A percentile compares a stretch with the other conserved stretches of the same genome.
Evolutionary conservation across 2,888 invertebrate genomes (phyloP).

Genomic region (Dryomyza anilis): DNA sequence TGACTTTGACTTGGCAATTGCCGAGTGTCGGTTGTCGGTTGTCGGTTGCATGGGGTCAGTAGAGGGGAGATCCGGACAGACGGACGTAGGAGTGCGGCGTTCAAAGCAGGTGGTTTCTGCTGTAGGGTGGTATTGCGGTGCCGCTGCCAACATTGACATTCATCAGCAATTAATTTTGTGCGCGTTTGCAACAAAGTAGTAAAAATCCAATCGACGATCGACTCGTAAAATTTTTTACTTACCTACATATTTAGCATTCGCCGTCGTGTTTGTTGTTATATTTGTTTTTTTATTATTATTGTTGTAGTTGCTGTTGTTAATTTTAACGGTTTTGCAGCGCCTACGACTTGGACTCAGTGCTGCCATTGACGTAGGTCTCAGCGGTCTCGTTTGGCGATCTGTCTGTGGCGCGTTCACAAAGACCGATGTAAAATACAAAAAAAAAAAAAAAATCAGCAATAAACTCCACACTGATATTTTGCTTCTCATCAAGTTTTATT

Average conservation of each 20-base stretch:
- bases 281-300: no score
- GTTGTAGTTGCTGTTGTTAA: slow-evolving; percentile 27
- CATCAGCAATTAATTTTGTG: slow-evolving; percentile 59
- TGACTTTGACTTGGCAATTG: slow-evolving; percentile 51
- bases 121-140: neutral
- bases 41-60: neutral
- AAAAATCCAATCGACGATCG: slow-evolving; percentile 48
- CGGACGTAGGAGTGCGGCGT: neutral
- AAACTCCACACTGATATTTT: slow-evolving; percentile 23
- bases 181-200: slow-evolving; percentile 56
- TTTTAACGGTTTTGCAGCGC: slow-evolving; percentile 24
- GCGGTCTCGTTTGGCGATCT: neutral
- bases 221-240: slow-evolving; percentile 55
- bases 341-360: neutral
- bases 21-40: neutral
- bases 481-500: slow-evolving; percentile 58
- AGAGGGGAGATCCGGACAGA: neutral
- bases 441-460: no score
- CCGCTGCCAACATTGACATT: slow-evolving; percentile 44
- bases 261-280: no score
- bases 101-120: neutral
- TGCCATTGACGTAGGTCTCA: slow-evolving; percentile 30
- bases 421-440: no score
- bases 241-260: no score
- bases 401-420: no score